Base-by-base conservation (phyloP, 2,888 invertebrate genomes). In the Volucella inflata region DNA sequence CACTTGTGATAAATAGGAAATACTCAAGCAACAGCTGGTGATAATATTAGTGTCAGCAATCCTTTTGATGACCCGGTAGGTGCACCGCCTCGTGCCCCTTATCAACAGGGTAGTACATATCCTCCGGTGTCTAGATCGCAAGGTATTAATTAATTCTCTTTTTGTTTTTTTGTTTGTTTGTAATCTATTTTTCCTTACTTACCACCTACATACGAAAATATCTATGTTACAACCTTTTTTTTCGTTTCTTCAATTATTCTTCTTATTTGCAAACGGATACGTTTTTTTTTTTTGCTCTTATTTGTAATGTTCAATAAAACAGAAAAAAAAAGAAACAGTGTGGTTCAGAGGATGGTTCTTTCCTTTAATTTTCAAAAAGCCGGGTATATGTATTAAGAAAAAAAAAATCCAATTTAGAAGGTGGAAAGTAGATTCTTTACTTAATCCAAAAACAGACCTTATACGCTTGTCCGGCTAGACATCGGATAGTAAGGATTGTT, bases 21-120 rank as follows among this genome's bases (percentile, higher is more conserved):
- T 90, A 90, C 90, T 89, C 91, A 90, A 90, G 89, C 88, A 87
- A 89, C 90, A 89, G 93, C 93, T 90, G 93, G 93, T 91, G 96
- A 96, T 94, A 96, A 96, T 94, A 95, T 96, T 92, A 96, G 94
- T 94, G 96, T 96, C 93, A 96, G 96, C 93, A 96, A 96, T 94
- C 96, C 96, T 89, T 96, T 96, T 94, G 96, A 96, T 93, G 96
- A 96, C 94, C 94, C 94, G 88, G 92, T 92, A 88, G 90, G 90
- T 89, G 90, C 88, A 87, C 80, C 85, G 75, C 88, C 88, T 88
- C 87, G 88, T 87, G 85, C 85, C 89, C 90, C 91, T 89, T 91
- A 91, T 90, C 91, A 91, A 88, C 89, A 89, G 87, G 90, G 90
- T 93, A 89, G 93, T 89, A 90, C 90, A 89, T 91, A 89, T 88